These are phyloP conservation scores for Amblyopsis rosae DNA, from an alignment of 2,113 vertebrate species.

Conservation along the genomic window DNA sequence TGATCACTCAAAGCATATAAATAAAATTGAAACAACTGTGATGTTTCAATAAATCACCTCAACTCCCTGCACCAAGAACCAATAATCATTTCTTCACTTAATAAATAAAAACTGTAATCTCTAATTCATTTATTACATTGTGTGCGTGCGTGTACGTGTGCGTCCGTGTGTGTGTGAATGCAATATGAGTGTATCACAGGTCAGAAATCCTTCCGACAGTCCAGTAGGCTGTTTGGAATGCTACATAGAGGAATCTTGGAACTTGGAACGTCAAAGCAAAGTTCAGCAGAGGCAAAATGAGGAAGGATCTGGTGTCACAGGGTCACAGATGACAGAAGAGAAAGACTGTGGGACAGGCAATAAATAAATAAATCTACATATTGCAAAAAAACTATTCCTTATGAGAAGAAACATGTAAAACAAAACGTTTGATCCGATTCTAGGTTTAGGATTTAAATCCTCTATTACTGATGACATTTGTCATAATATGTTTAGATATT, in stretches of 20 bases:
- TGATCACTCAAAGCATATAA: slow-evolving; percentile 53
- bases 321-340: slow-evolving; percentile 23
- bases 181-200: slow-evolving; percentile 68
- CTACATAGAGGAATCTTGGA: slow-evolving; percentile 60
- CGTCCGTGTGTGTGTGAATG: slow-evolving; percentile 29
- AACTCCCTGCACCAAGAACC: slow-evolving; percentile 51
- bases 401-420: too few species aligned
- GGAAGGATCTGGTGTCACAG: slow-evolving; percentile 18
- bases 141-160: not conserved
- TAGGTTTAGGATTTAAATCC: too few species aligned
- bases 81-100: slow-evolving; percentile 55
- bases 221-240: slow-evolving; percentile 53
- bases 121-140: slow-evolving; percentile 54
- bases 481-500: too few species aligned
- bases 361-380: not conserved
- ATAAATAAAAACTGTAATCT: slow-evolving; percentile 53
- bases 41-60: slow-evolving; percentile 52
- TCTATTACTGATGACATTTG: too few species aligned
- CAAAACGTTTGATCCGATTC: too few species aligned
- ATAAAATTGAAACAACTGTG: slow-evolving; percentile 49
- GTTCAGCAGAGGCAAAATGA: slow-evolving; percentile 42
- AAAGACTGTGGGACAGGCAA: slow-evolving; percentile 23
- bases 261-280: slow-evolving; percentile 62
- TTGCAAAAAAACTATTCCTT: not conserved
- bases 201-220: slow-evolving; percentile 57